A percentile compares a stretch with the other conserved stretches of the same genome.
phyloP scores from a whole-genome alignment of 2,797 vertebrate genomes.

The Bovichtus variegatus region DNA sequence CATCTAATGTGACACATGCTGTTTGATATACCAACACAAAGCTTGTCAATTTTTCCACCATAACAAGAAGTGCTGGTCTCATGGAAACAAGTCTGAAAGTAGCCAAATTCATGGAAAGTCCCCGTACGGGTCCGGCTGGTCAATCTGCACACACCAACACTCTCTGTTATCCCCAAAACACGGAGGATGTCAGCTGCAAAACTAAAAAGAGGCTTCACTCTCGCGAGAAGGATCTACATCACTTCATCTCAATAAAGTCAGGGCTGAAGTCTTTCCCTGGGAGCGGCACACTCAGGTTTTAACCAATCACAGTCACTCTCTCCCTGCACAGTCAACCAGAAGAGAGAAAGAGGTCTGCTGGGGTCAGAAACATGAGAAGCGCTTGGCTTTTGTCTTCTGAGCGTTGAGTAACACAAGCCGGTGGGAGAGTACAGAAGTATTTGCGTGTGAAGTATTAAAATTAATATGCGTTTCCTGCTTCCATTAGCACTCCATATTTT shows the following conservation, averaged over 20 bases:
- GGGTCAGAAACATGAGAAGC: constrained; percentile 83
- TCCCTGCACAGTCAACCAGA: constrained; percentile 55
- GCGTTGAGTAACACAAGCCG: constrained; percentile 77
- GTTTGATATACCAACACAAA: constrained; percentile 83
- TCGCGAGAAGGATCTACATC: constrained; percentile 24
- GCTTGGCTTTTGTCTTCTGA: constrained; percentile 71
- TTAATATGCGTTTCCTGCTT: constrained; percentile 80
- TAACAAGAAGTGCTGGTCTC: constrained; percentile 65
- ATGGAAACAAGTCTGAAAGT: constrained; percentile 72
- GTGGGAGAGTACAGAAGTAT: constrained; percentile 79
- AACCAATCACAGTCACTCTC: constrained; percentile 47
- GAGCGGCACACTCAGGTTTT: constrained; percentile 26
- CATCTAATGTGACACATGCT: constrained; percentile 79
- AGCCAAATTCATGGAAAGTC: constrained; percentile 79
- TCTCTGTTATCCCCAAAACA: constrained; percentile 77
- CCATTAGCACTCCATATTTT: constrained; percentile 69
- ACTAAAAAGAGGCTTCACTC: constrained; percentile 21
- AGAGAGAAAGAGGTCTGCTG: constrained; percentile 55
- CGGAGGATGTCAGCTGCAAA: constrained; percentile 35
- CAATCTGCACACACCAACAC: constrained; percentile 26
- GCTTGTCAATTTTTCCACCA: constrained; percentile 76
- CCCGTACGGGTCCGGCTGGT: constrained; percentile 44
- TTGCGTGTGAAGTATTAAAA: constrained; percentile 84
- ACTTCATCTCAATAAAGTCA: constrained; percentile 45
- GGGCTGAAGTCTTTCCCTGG: constrained; percentile 29